A percentile compares a stretch with the other conserved stretches of the same genome.
Conservation (phyloP, 53 echinoderm and acorn worm genomes). For the Paracentrotus lividus region DNA sequence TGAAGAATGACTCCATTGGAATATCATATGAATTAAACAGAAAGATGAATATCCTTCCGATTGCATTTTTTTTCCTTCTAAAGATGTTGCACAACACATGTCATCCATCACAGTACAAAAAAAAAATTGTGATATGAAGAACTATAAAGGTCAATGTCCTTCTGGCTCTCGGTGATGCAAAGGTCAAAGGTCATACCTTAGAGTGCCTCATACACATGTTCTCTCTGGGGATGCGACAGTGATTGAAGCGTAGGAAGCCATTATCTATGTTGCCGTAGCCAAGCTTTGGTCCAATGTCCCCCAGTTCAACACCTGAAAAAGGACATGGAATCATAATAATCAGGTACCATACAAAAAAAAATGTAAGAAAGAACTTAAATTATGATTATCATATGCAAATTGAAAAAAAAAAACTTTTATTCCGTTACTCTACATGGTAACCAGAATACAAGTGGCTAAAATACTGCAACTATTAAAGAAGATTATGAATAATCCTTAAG, state of each 20-base stretch:
- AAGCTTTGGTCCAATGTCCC: conserved; percentile 98
- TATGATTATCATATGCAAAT: not conserved
- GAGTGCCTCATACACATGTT: conserved; percentile 99
- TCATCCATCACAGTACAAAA: not conserved
- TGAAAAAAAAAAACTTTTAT: too few relatives aligned
- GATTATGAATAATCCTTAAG: too few relatives aligned
- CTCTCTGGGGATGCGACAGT: conserved; percentile 92
- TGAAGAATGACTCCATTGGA: too few relatives aligned
- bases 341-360: not conserved
- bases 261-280: conserved; percentile 95
- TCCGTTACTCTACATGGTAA: too few relatives aligned
- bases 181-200: conserved; percentile 72
- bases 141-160: too few relatives aligned
- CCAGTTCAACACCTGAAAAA: conserved; percentile 89
- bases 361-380: not conserved
- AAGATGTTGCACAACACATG: not conserved
- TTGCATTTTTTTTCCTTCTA: not conserved
- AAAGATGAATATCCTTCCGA: too few relatives aligned
- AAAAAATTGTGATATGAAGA: not conserved
- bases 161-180: too few relatives aligned
- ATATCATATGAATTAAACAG: too few relatives aligned
- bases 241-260: conserved; percentile 91
- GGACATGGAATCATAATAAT: too few relatives aligned
- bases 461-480: not conserved
- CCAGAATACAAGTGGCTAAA: too few relatives aligned